phyloP scores from a whole-genome alignment of 2,113 vertebrate species.

The Tachycineta bicolor region DNA sequence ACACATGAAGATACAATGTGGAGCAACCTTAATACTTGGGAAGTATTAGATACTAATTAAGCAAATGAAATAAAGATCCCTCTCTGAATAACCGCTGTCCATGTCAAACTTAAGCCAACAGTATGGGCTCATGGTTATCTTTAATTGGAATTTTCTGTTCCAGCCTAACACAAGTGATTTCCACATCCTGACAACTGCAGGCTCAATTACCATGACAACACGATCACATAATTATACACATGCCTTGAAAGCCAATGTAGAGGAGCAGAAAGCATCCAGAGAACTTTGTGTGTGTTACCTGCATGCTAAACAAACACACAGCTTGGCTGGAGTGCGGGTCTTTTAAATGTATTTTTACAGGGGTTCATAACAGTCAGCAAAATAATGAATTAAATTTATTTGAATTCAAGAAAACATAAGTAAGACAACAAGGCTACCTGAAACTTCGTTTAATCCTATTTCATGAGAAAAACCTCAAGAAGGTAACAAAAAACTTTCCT shows the following conservation, averaged over 20 bases:
- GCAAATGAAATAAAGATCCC: neutral
- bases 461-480: neutral
- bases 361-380: neutral
- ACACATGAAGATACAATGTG: neutral
- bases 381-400: neutral
- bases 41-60: neutral
- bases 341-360: neutral
- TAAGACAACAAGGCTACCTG: neutral
- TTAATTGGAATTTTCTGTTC: conserved; percentile 24
- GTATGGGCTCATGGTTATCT: neutral
- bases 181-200: conserved; percentile 59
- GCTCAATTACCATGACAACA: conserved; percentile 75
- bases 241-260: conserved; percentile 2
- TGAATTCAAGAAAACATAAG: neutral
- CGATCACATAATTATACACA: conserved; percentile 64
- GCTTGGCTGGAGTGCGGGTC: neutral
- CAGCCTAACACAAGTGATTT: conserved; percentile 59
- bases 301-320: neutral
- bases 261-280: conserved; percentile 14
- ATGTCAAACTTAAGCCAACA: neutral
- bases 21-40: neutral
- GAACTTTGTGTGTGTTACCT: neutral
- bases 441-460: neutral
- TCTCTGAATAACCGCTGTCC: neutral
- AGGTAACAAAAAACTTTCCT: neutral